A percentile compares a stretch with the other conserved stretches of the same genome.
phyloP scores from a whole-genome alignment of 2,888 invertebrate species.

The Andrena haemorrhoa region DNA sequence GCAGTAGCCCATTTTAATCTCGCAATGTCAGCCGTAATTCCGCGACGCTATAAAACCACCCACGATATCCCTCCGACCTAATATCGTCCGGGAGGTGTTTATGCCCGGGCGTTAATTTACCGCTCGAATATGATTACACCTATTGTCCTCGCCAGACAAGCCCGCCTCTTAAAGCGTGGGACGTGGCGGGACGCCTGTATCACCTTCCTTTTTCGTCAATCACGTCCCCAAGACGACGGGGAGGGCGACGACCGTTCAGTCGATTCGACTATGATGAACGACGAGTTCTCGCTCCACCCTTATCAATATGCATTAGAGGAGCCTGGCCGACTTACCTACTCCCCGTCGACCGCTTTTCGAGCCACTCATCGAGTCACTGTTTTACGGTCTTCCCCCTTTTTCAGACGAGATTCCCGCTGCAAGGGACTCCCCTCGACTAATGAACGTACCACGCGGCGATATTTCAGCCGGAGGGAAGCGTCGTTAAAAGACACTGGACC shows the following conservation, averaged over 20 bases:
- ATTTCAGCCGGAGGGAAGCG: not conserved
- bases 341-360: constrained; percentile 66
- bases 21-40: constrained; percentile 66
- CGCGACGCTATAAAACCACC: constrained; percentile 59
- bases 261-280: constrained; percentile 68
- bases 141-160: constrained; percentile 33
- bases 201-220: constrained; percentile 28
- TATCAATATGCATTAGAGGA: constrained; percentile 80
- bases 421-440: constrained; percentile 39
- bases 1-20: constrained; percentile 65
- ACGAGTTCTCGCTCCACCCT: constrained; percentile 67
- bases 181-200: constrained; percentile 10
- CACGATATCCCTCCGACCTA: constrained; percentile 57
- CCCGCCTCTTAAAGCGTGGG: constrained; percentile 4
- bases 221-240: constrained; percentile 2
- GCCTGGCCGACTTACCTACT: constrained; percentile 74
- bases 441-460: constrained; percentile 45
- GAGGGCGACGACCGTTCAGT: constrained; percentile 36
- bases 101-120: constrained; percentile 57
- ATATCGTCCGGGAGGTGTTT: constrained; percentile 59
- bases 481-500: not conserved
- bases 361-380: constrained; percentile 64
- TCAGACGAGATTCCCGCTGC: constrained; percentile 46
- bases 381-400: constrained; percentile 40
- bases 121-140: constrained; percentile 55